Evolutionary conservation across 1,140 invertebrate genomes (phyloP).

Genomic region (Drosophila hydei): DNA sequence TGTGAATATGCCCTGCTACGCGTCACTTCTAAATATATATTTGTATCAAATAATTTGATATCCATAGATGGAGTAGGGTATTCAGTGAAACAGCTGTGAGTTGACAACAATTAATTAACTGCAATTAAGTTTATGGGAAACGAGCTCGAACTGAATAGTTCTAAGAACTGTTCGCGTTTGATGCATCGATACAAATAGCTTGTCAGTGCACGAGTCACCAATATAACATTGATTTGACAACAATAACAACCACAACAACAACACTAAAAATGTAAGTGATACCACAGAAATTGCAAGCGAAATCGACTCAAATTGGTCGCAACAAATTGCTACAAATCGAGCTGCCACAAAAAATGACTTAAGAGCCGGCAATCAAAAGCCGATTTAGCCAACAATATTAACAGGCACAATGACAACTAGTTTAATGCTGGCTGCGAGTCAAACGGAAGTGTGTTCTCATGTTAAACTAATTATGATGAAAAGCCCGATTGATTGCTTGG

Average conservation of each 20-base stretch:
- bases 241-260: background rate
- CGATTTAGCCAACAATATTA: constrained; percentile 11
- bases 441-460: constrained; percentile 31
- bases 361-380: constrained; percentile 34
- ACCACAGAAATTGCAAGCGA: background rate
- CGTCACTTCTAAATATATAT: too few relatives aligned
- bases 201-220: background rate
- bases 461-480: background rate
- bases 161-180: background rate
- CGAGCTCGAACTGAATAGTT: background rate
- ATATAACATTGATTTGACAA: constrained; percentile 1
- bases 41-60: too few relatives aligned
- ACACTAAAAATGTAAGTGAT: background rate
- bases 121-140: constrained; percentile 4
- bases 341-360: constrained; percentile 12
- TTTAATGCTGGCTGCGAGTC: background rate
- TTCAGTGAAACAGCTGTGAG: too few relatives aligned
- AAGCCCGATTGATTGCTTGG: constrained; percentile 2
- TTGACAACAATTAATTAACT: too few relatives aligned
- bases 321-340: constrained; percentile 32
- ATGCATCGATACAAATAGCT: background rate
- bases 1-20: too few relatives aligned
- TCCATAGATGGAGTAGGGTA: background rate
- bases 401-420: constrained; percentile 25
- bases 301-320: constrained; percentile 28